Evolutionary conservation across 1,140 invertebrate species (phyloP), one percentile per base, ranked within the genome.

Genomic region (Contarinia nasturtii): DNA sequence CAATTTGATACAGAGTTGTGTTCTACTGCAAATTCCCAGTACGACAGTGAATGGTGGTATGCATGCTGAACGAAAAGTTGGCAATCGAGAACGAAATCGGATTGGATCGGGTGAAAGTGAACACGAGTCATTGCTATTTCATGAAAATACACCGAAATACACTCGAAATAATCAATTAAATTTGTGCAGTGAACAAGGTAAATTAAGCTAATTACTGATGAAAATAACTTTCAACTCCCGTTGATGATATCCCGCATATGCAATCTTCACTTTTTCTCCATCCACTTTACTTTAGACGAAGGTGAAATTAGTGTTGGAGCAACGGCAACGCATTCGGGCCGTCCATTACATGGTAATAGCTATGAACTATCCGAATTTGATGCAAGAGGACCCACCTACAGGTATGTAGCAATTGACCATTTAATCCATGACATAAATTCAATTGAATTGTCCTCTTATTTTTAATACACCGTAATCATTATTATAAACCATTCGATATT

Each of bases 361-460:
- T 80, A 80, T 58, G 79, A 84, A 56, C 73, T 82, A 72, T 69
- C 76, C 19, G 77, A 78, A 57, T 73, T 77, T 50, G 49, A 50
- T 37, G 36, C 36, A 4, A 46, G 44, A 34, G 20, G 38, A 43
- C 45, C 49, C 40, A 50, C 45, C 22, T 50, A 50, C 49, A 50
- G 49, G 49, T 50, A 45, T 33, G 17, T 17, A 38, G 12, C 36
- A 17, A 38, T 38, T 38, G 12, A 3, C 17, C 36, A 38, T 14
- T 38, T 14, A 4, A 38, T 38, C 17, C 4, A 14, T 14, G 33
- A 14, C 7, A 34, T 7, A 34, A 38, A 5, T 38, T 14, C 12
- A 38, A 38, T 5, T 38, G 17, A 38, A 38, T n/a, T 14, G 3
- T 5, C 4, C 4, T n/a, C 17, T n/a, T 38, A 7, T 17, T n/a